phyloP scores from a whole-genome alignment of 1,140 invertebrate genomes.

The Trachelipus rathkii region DNA sequence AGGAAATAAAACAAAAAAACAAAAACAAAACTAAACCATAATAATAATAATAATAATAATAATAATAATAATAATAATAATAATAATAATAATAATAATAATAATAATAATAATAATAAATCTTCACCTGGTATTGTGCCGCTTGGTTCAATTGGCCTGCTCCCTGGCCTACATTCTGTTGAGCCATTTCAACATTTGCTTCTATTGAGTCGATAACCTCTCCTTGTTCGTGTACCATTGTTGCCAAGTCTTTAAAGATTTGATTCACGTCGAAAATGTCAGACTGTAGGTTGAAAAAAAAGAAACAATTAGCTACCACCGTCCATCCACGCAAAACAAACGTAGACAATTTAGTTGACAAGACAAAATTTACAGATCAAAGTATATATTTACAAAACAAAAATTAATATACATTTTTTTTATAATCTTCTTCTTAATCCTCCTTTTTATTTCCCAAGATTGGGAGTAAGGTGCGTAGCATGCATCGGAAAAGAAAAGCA shows the following conservation, averaged over 20 bases:
- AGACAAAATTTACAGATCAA: constrained; percentile 7
- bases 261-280: constrained; percentile 95
- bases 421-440: no score
- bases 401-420: constrained; percentile 21
- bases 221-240: constrained; percentile 95
- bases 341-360: constrained; percentile 21
- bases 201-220: constrained; percentile 95
- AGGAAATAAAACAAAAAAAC: constrained; percentile 38
- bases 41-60: constrained; percentile 24
- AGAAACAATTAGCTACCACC: constrained; percentile 42
- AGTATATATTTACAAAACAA: constrained; percentile 6
- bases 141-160: constrained; percentile 75
- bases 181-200: constrained; percentile 86
- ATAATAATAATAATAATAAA: neutral
- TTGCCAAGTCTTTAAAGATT: constrained; percentile 93
- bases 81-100: constrained; percentile 29
- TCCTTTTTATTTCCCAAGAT: no score
- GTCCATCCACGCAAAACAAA: no score
- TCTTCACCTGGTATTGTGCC: constrained; percentile 66
- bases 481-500: no score
- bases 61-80: constrained; percentile 30
- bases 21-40: constrained; percentile 37
- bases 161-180: constrained; percentile 77
- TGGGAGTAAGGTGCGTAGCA: no score
- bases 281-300: constrained; percentile 59